Evolutionary conservation across 1,140 invertebrate species (phyloP).

Genomic region (Cotesia chilonis): DNA sequence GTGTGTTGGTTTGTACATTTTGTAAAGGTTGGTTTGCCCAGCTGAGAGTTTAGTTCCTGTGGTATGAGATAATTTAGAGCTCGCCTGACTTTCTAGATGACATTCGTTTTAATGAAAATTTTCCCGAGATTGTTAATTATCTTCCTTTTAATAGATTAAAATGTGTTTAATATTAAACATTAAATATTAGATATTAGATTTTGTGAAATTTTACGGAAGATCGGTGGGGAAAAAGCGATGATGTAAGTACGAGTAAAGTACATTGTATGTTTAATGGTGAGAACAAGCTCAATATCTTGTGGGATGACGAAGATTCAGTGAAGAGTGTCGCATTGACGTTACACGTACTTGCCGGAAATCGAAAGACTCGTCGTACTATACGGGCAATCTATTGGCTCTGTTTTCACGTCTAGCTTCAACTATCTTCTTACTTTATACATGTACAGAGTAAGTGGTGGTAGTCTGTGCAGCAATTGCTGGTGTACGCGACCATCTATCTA

Average conservation of each 20-base stretch:
- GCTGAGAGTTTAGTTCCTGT: too few species aligned
- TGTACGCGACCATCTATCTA: too few species aligned
- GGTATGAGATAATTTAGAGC: too few species aligned
- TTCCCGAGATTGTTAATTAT: too few species aligned
- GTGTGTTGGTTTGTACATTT: background rate
- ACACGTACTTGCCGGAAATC: conserved; percentile 27
- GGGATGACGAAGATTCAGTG: conserved; percentile 12
- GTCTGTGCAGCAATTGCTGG: background rate
- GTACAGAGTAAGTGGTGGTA: background rate
- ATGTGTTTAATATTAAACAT: too few species aligned
- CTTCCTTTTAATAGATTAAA: too few species aligned
- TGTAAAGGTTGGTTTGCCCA: conserved; percentile 7
- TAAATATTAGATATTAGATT: too few species aligned
- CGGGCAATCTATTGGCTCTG: conserved; percentile 18
- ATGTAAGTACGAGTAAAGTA: background rate
- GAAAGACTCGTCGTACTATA: conserved; percentile 17
- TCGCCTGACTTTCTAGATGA: too few species aligned
- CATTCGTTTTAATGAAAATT: too few species aligned
- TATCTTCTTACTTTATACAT: background rate
- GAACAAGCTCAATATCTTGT: conserved; percentile 7
- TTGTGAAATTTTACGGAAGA: too few species aligned
- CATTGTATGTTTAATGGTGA: background rate
- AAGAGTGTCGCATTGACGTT: conserved; percentile 23
- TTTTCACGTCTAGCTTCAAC: conserved; percentile 2
- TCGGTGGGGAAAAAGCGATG: background rate